These are phyloP conservation scores for Anarhynchus alexandrinus DNA, from an alignment of 2,113 vertebrate genomes.

Conservation along the genomic window DNA sequence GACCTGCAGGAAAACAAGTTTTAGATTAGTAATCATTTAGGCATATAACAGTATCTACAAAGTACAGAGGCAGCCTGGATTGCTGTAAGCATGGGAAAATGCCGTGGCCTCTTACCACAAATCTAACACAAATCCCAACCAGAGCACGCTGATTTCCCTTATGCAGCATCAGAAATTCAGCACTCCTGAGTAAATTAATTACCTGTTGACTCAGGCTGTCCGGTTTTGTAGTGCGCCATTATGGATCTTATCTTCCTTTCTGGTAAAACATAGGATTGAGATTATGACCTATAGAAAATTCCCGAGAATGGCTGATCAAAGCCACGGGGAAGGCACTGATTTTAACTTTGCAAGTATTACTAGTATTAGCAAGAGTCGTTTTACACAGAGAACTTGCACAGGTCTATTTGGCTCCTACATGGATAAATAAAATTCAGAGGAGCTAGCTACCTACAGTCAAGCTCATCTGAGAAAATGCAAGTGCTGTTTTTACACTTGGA, in stretches of 20 bases:
- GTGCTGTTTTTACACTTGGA: not conserved
- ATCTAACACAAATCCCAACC: not conserved
- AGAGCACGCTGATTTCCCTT: not conserved
- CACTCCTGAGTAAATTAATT: not conserved
- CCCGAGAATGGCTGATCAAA: not conserved
- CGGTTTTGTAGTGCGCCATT: not conserved
- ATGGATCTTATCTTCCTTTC: accelerated
- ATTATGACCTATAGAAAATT: not conserved
- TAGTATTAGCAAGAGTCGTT: not conserved
- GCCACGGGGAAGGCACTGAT: not conserved
- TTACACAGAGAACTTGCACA: not conserved
- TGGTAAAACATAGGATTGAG: not conserved
- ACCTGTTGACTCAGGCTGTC: not conserved
- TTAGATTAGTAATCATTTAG: not conserved
- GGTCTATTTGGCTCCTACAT: not conserved
- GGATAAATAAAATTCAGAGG: not conserved
- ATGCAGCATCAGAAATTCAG: not conserved
- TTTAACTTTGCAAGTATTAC: not conserved
- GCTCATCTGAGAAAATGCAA: not conserved
- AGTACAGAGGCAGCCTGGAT: not conserved
- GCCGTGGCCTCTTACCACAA: not conserved
- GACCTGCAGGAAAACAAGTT: not conserved
- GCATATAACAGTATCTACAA: not conserved
- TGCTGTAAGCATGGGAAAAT: not conserved
- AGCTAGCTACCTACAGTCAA: not conserved